Evolutionary conservation across 2,888 invertebrate species (phyloP).

Genomic region (Prosapia bicincta): DNA sequence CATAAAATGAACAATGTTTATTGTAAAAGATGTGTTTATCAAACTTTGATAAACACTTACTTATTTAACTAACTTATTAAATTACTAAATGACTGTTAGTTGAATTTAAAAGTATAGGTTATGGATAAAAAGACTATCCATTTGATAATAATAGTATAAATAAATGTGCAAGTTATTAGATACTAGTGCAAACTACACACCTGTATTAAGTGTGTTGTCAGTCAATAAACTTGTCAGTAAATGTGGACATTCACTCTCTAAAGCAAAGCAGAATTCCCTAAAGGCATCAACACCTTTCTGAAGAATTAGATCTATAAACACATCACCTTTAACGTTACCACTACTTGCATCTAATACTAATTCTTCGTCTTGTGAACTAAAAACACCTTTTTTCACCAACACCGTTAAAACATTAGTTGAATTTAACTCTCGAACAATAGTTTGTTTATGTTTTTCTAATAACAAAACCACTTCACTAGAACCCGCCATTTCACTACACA

Average conservation of each 20-base stretch:
- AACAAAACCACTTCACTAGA: constrained; percentile 26
- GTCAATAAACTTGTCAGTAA: constrained; percentile 8
- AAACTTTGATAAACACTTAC: no score
- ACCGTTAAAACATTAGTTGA: constrained; percentile 24
- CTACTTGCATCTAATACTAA: constrained; percentile 19
- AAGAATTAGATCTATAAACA: constrained; percentile 12
- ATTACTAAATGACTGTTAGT: no score
- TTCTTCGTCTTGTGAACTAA: constrained; percentile 26
- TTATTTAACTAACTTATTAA: no score
- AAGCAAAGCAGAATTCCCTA: constrained; percentile 15
- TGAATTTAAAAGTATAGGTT: no score
- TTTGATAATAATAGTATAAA: no score
- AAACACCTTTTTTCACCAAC: constrained; percentile 29
- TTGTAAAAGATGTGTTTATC: no score
- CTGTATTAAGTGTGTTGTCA: constrained; percentile 4
- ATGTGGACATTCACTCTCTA: constrained; percentile 19
- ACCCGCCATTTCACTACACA: constrained; percentile 24
- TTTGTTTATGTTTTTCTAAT: constrained; percentile 30
- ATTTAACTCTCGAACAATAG: constrained; percentile 22
- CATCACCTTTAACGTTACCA: constrained; percentile 24
- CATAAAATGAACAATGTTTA: no score
- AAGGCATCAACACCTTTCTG: constrained; percentile 19
- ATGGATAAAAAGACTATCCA: neutral
- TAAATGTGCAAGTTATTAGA: neutral
- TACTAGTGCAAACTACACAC: neutral